phyloP scores from a whole-genome alignment of 2,113 vertebrate species.

The Megaceryle torquata region DNA sequence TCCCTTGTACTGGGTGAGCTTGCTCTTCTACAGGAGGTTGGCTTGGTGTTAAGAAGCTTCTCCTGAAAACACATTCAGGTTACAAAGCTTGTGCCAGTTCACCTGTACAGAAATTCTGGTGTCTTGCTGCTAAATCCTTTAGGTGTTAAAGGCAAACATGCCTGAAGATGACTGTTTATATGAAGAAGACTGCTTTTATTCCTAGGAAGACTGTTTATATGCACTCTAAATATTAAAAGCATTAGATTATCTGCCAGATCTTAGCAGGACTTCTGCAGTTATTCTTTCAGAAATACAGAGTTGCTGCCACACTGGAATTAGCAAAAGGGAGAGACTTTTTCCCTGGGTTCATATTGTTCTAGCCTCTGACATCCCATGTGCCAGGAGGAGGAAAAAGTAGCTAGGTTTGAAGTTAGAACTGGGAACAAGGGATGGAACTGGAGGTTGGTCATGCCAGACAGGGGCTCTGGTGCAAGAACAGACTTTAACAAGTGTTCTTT shows the following conservation, averaged over 20 bases:
- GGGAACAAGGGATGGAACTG: background rate
- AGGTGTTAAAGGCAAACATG: background rate
- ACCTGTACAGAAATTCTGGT: background rate
- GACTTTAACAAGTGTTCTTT: background rate
- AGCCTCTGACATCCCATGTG: background rate
- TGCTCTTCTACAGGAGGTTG: background rate
- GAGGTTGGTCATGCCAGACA: background rate
- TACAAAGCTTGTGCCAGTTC: background rate
- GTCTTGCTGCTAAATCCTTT: background rate
- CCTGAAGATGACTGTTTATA: background rate
- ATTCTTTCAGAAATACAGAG: background rate
- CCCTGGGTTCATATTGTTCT: background rate
- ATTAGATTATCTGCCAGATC: background rate
- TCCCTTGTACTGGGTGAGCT: background rate
- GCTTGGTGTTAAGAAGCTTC: background rate
- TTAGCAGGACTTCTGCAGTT: background rate
- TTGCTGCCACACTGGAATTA: background rate
- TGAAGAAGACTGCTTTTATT: too few relatives aligned
- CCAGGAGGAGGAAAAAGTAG: background rate
- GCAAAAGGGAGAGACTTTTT: background rate
- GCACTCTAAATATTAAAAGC: background rate
- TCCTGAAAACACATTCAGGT: background rate
- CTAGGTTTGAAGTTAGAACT: background rate
- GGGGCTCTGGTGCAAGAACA: background rate
- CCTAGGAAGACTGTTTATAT: background rate